Evolutionary conservation across 2,113 vertebrate genomes (phyloP), one percentile per base, ranked within the genome.

Genomic region (Meriones unguiculatus): DNA sequence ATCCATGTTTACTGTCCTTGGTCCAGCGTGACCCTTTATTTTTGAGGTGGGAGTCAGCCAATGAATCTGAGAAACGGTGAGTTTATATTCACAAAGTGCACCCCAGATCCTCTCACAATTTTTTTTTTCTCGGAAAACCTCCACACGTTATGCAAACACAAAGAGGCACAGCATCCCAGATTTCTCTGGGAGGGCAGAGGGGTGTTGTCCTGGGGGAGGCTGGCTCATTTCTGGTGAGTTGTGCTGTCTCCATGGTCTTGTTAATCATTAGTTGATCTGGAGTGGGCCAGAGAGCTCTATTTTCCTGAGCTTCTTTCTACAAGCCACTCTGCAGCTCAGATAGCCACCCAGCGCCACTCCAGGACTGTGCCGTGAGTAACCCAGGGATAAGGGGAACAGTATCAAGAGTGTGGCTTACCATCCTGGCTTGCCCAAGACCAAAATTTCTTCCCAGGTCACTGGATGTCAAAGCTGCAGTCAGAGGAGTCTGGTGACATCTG

Each of bases 221-320:
- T 52, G 46, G 75, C 46, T 50, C 30, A 13, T 46, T 28, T 5
- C 2, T 20, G 0, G 50, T 8, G 59, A 25, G 2, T 7, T 20
- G 0, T 0, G 14, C 0, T 7, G 2, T 4, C 2, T 22, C 57
- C 50, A 6, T 18, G 32, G 59, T 24, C 41, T 62, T 80, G 24
- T 96, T 96, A 97, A 91, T 95, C 17, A 97, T 93, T 94, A 96
- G 77, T 82, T 67, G 24, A 46, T 24, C 0, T 6, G 75, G 65
- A 87, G 65, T 17, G 15, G 22, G 0, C 9, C 15, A 70, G 38
- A 78, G 22, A 5, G 7, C 17, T 38, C 46, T 28, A 11, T 64
- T 80, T 59, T 75, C 25, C 64, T 12, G 57, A n/a, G 30, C 22
- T 84, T 13, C 46, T 17, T 84, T 12, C 46, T 17, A 52, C 32